Conservation (phyloP, 2,113 vertebrate genomes). For the Megaceryle torquata region DNA sequence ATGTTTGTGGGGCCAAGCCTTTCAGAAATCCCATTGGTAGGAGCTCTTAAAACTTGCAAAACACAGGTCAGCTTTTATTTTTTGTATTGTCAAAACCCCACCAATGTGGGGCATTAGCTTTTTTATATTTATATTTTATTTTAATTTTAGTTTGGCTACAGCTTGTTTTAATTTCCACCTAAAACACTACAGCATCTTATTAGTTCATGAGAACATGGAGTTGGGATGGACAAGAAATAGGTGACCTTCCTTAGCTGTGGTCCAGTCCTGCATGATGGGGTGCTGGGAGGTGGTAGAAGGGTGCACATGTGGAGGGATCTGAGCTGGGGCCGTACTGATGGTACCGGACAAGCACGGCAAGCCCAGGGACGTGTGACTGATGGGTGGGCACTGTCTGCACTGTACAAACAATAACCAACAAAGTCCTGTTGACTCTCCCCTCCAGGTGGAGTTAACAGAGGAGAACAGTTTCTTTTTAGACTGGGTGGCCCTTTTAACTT, state of each 20-base stretch:
- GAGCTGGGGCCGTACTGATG: background rate
- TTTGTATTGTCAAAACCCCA: background rate
- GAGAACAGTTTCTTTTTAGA: background rate
- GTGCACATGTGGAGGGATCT: fast-evolving
- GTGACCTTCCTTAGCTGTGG: background rate
- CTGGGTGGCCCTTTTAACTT: background rate
- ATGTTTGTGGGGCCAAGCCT: constrained; percentile 2
- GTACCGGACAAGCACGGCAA: background rate
- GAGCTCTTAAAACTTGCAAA: background rate
- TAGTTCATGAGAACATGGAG: background rate
- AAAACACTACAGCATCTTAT: background rate
- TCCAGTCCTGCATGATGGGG: background rate
- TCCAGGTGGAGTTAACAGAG: background rate
- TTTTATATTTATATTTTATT: background rate
- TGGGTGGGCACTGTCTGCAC: background rate
- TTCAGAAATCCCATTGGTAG: background rate
- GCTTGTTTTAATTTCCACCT: background rate
- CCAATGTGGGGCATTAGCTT: background rate
- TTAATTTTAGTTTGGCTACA: background rate
- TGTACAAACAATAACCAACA: background rate
- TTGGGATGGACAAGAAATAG: background rate
- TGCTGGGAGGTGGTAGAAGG: background rate
- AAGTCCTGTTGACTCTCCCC: background rate
- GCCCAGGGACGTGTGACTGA: fast-evolving
- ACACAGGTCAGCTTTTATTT: background rate